These are phyloP conservation scores for Lycophotia porphyrea DNA, from an alignment of 2,888 invertebrate genomes.

Conservation along the genomic window DNA sequence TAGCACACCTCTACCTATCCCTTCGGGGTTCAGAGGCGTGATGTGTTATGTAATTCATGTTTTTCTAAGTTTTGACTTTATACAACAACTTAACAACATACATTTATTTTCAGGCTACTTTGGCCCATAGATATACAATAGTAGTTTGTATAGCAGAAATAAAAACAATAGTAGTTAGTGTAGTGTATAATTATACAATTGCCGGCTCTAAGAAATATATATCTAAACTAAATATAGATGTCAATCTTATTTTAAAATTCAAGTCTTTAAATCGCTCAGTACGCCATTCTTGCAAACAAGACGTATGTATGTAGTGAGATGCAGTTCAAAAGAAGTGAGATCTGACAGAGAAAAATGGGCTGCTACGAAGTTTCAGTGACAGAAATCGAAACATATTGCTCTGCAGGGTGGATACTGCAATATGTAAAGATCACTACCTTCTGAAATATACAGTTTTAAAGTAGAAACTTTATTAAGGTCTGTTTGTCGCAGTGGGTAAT, in stretches of 20 bases:
- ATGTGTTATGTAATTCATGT: no score
- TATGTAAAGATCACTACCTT: slow-evolving; percentile 31
- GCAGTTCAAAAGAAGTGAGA: slow-evolving; percentile 39
- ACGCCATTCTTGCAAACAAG: slow-evolving; percentile 10
- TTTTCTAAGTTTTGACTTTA: no score
- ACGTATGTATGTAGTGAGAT: slow-evolving; percentile 21
- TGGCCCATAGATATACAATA: no score
- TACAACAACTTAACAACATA: no score
- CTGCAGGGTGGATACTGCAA: slow-evolving; percentile 9
- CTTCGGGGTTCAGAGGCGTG: no score
- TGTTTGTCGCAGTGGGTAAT: no score
- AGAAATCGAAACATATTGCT: slow-evolving; percentile 56
- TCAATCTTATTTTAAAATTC: slow-evolving; percentile 3
- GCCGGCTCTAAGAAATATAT: background rate
- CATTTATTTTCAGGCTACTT: no score
- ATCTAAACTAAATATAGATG: background rate
- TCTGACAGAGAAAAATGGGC: slow-evolving; percentile 52
- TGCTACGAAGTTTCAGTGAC: slow-evolving; percentile 36
- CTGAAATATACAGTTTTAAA: slow-evolving; percentile 12
- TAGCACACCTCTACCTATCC: no score
- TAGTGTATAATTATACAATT: background rate
- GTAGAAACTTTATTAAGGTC: background rate
- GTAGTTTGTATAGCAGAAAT: no score
- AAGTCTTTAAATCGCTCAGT: slow-evolving; percentile 16
- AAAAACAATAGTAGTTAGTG: no score